phyloP scores from a whole-genome alignment of 2,797 vertebrate genomes.

The Sebastes kiyomatsui region DNA sequence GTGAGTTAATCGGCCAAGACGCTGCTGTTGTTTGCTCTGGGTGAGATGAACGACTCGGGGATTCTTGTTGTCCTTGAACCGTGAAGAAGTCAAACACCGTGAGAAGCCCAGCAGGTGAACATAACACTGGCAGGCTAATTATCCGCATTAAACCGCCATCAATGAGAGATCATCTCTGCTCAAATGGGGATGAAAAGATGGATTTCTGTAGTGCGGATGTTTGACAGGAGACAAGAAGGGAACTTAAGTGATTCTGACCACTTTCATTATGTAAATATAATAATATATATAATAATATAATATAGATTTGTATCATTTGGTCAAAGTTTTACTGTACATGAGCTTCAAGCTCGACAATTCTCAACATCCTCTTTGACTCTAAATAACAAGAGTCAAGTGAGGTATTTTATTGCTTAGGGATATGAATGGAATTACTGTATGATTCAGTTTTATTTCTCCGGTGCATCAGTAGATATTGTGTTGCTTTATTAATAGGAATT shows the following conservation, averaged over 20 bases:
- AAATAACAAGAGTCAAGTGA: not conserved
- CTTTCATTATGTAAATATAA: too few species aligned
- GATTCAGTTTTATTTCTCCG: not conserved
- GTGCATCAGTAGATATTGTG: not conserved
- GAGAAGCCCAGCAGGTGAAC: constrained; percentile 6
- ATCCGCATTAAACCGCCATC: not conserved
- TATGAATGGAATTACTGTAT: not conserved
- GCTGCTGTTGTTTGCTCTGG: not conserved
- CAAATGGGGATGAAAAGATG: not conserved
- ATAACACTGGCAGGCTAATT: constrained; percentile 4
- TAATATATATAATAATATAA: too few species aligned
- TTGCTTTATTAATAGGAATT: not conserved
- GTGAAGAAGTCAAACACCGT: not conserved
- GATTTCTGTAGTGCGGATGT: not conserved
- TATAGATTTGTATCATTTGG: not conserved
- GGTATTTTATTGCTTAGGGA: not conserved
- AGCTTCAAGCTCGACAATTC: not conserved
- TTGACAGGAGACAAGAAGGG: not conserved
- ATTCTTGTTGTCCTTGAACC: not conserved
- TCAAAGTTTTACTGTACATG: not conserved
- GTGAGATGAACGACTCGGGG: not conserved
- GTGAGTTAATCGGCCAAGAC: constrained; percentile 79
- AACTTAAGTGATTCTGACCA: not conserved
- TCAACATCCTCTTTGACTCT: not conserved
- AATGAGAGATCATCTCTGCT: not conserved